These are phyloP conservation scores for Rhynchonycteris naso DNA, from an alignment of 2,797 vertebrate genomes.

Conservation along the genomic window DNA sequence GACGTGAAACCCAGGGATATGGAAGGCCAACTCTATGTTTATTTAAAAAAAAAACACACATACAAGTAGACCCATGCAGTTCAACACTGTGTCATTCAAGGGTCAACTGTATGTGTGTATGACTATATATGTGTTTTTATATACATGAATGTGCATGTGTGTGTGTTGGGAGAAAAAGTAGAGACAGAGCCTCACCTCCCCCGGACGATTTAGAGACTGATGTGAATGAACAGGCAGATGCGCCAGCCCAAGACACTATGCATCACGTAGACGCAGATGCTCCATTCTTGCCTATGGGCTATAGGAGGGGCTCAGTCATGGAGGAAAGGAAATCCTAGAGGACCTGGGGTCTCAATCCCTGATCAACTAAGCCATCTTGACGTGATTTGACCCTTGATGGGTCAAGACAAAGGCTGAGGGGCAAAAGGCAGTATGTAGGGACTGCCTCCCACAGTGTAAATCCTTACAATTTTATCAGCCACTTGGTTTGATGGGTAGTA, in stretches of 20 bases:
- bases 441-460: not conserved
- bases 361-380: not conserved
- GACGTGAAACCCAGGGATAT: not conserved
- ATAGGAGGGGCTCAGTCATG: not conserved
- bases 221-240: not conserved
- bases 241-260: not conserved
- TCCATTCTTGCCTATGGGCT: not conserved
- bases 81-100: not conserved
- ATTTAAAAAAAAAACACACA: not conserved
- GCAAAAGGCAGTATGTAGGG: not conserved
- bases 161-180: not conserved
- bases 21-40: not conserved
- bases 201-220: not conserved
- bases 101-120: not conserved
- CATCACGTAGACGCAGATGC: not conserved
- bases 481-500: not conserved
- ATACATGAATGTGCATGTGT: rapidly evolving
- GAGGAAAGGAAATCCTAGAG: not conserved
- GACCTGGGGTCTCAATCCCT: not conserved
- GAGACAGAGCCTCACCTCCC: not conserved
- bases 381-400: not conserved
- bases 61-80: not conserved
- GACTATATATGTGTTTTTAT: rapidly evolving
- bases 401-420: not conserved
- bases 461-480: too few species aligned